Evolutionary conservation across 1,140 invertebrate species (phyloP).

Genomic region (Drosophila nigrodunni): DNA sequence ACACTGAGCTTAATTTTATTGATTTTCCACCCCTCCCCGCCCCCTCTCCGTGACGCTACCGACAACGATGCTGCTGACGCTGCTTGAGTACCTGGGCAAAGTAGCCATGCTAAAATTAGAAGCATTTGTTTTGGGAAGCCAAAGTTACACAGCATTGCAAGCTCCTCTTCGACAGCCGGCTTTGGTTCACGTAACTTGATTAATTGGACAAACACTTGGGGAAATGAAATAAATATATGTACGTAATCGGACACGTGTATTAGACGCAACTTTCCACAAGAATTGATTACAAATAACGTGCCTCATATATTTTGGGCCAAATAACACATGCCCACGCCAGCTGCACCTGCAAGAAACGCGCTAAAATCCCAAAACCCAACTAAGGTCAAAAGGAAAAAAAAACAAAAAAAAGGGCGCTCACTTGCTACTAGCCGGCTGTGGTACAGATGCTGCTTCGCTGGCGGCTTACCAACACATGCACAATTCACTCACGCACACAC

Average conservation of each 20-base stretch:
- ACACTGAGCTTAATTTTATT: constrained; percentile 73
- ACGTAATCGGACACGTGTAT: constrained; percentile 57
- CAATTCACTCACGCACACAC: constrained; percentile 24
- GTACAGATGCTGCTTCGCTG: constrained; percentile 73
- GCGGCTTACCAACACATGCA: constrained; percentile 49
- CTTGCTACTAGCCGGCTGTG: constrained; percentile 58
- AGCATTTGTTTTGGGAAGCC: constrained; percentile 34
- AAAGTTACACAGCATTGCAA: constrained; percentile 4
- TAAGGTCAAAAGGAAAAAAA: constrained; percentile 60
- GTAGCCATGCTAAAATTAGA: constrained; percentile 65
- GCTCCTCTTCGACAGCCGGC: constrained; percentile 16
- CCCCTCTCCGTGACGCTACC: constrained; percentile 3
- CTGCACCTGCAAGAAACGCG: constrained; percentile 58
- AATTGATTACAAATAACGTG: constrained; percentile 49
- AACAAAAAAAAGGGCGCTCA: constrained; percentile 68
- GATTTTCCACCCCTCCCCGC: constrained; percentile 58
- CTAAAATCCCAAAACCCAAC: constrained; percentile 63
- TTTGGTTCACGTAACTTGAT: constrained; percentile 48
- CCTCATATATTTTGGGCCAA: constrained; percentile 1
- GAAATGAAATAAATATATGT: constrained; percentile 5
- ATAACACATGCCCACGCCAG: background rate
- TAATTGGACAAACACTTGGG: constrained; percentile 34
- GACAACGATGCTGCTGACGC: constrained; percentile 8
- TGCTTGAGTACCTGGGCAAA: constrained; percentile 43
- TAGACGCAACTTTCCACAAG: constrained; percentile 31